Conservation (phyloP, 2,888 invertebrate genomes). For the Mantis religiosa region DNA sequence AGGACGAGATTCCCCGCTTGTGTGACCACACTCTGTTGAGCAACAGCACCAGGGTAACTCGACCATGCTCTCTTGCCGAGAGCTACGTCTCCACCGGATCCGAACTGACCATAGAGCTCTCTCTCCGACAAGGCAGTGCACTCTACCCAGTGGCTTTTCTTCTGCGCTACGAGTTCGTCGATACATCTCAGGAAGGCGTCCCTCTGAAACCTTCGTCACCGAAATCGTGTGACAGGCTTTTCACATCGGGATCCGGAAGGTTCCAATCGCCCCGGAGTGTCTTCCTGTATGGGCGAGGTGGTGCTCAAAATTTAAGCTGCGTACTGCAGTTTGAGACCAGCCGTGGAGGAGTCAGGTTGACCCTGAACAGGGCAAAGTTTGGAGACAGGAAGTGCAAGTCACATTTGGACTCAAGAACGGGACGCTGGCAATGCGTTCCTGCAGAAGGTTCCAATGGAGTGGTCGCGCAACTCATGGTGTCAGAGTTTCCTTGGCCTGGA, state of each 20-base stretch:
- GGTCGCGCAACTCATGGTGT: conserved; percentile 58
- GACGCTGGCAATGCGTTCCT: conserved; percentile 61
- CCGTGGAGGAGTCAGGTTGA: conserved; percentile 64
- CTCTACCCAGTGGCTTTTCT: conserved; percentile 73
- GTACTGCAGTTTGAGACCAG: conserved; percentile 70
- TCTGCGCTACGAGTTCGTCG: conserved; percentile 78
- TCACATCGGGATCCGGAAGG: conserved; percentile 49
- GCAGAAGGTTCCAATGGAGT: conserved; percentile 45
- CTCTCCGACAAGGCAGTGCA: conserved; percentile 72
- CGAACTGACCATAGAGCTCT: conserved; percentile 72
- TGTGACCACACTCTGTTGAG: conserved; percentile 71
- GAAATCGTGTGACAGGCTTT: conserved; percentile 59
- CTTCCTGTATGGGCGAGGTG: conserved; percentile 78
- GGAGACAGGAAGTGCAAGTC: conserved; percentile 65
- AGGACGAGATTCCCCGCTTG: conserved; percentile 68
- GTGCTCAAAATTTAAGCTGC: conserved; percentile 70
- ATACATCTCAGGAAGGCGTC: conserved; percentile 63
- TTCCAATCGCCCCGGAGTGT: conserved; percentile 76
- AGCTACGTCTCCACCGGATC: conserved; percentile 73
- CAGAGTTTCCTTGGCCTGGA: conserved; percentile 67
- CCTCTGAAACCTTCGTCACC: conserved; percentile 54
- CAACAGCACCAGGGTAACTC: conserved; percentile 68
- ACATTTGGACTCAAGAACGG: conserved; percentile 60
- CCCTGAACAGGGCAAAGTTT: conserved; percentile 63
- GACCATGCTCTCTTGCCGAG: conserved; percentile 65